Evolutionary conservation across 2,888 invertebrate genomes (phyloP).

Genomic region (Drosophila trichaetosa): DNA sequence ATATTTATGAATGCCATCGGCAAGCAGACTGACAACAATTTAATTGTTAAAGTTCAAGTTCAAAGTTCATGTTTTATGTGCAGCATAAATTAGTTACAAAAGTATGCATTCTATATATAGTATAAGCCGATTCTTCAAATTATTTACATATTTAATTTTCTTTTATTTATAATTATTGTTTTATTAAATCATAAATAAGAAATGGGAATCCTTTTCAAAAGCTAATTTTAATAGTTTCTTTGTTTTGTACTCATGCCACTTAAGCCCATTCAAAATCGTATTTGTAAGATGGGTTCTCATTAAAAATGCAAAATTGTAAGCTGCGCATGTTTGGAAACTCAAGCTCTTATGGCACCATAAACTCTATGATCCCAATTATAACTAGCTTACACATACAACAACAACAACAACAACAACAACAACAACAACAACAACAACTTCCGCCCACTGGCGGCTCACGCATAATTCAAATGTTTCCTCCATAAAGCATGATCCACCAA

Average conservation of each 20-base stretch:
- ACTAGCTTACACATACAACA: slow-evolving; percentile 3
- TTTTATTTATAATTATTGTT: background rate
- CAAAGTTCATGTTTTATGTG: slow-evolving; percentile 7
- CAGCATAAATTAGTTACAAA: background rate
- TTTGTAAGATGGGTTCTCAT: slow-evolving; percentile 3
- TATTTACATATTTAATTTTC: background rate
- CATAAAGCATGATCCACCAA: slow-evolving; percentile 43
- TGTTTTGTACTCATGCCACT: background rate
- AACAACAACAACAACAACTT: background rate
- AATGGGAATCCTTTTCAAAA: background rate
- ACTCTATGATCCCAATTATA: slow-evolving; percentile 19
- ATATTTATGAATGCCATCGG: slow-evolving; percentile 35
- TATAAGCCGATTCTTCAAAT: background rate
- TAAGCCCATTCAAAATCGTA: background rate
- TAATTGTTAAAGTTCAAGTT: slow-evolving; percentile 3
- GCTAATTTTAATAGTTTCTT: background rate
- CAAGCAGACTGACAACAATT: slow-evolving; percentile 15
- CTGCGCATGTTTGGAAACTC: background rate
- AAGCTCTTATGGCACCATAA: slow-evolving; percentile 4
- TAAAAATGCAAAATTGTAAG: background rate
- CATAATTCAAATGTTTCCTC: slow-evolving; percentile 44
- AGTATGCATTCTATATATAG: background rate
- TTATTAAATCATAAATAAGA: background rate
- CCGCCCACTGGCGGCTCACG: slow-evolving; percentile 24
- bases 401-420: background rate